Conservation (phyloP, 2,888 invertebrate genomes). For the Pheosia tremula region DNA sequence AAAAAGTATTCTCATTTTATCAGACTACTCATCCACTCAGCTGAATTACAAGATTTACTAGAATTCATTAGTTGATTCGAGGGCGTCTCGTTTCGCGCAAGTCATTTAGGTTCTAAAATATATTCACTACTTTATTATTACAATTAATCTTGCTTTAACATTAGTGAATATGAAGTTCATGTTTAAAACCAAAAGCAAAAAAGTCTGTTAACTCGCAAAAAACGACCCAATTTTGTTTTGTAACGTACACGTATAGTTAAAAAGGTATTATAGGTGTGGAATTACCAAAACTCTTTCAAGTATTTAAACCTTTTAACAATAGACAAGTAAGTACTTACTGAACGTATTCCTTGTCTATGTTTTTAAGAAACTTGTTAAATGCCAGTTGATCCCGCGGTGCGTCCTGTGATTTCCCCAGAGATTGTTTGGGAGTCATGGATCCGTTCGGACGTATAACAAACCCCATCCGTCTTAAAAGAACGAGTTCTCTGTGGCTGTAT, state of each 20-base stretch:
- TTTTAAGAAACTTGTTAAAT: neutral
- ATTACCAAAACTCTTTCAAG: too few relatives aligned
- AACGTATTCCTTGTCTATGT: neutral
- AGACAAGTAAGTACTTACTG: too few relatives aligned
- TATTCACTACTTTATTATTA: neutral
- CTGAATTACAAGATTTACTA: constrained; percentile 1
- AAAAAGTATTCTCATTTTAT: neutral
- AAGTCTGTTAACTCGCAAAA: too few relatives aligned
- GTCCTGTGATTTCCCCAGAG: constrained; percentile 30
- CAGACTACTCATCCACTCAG: constrained; percentile 5
- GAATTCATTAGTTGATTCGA: constrained; percentile 3
- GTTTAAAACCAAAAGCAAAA: too few relatives aligned
- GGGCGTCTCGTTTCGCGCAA: neutral
- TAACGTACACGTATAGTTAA: too few relatives aligned
- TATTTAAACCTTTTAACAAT: too few relatives aligned
- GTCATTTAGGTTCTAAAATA: neutral
- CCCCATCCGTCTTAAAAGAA: neutral
- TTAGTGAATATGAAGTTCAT: too few relatives aligned
- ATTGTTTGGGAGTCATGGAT: constrained; percentile 21
- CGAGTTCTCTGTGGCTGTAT: neutral
- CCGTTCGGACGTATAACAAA: constrained; percentile 10
- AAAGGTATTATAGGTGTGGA: too few relatives aligned
- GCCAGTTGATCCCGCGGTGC: constrained; percentile 17
- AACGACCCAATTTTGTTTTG: too few relatives aligned
- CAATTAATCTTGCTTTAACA: too few relatives aligned